Evolutionary conservation across 2,888 invertebrate genomes (phyloP).

Genomic region (Eupeodes latifasciatus): DNA sequence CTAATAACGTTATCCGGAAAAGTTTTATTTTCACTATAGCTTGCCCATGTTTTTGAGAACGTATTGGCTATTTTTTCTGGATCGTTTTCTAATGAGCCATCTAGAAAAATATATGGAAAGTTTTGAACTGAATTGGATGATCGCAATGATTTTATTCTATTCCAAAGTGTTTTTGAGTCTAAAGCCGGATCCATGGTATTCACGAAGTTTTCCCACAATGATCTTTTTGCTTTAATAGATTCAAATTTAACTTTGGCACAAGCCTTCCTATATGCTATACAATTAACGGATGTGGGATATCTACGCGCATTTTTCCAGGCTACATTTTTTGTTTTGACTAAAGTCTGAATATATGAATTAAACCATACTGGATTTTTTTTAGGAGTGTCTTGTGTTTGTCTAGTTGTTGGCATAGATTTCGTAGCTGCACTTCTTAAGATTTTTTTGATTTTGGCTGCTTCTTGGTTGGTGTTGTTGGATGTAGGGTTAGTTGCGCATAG

Average conservation of each 20-base stretch:
- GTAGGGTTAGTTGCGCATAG: neutral
- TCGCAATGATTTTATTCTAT: conserved; percentile 21
- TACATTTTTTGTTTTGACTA: conserved; percentile 25
- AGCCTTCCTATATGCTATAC: neutral
- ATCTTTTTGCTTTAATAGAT: conserved; percentile 4
- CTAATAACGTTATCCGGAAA: too few relatives aligned
- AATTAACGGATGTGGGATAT: conserved; percentile 9
- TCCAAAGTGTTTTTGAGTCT: conserved; percentile 13
- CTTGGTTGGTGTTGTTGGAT: neutral
- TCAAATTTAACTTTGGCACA: conserved; percentile 13
- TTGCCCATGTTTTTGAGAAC: conserved; percentile 26
- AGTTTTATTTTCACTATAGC: conserved; percentile 23
- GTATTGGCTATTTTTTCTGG: conserved; percentile 12
- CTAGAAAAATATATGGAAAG: conserved; percentile 9
- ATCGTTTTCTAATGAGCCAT: conserved; percentile 23
- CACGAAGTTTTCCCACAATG: neutral
- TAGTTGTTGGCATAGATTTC: conserved; percentile 28
- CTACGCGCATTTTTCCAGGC: conserved; percentile 19
- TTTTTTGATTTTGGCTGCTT: conserved; percentile 12
- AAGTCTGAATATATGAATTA: conserved; percentile 4
- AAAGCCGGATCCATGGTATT: neutral
- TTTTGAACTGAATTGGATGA: conserved; percentile 16
- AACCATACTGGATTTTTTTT: conserved; percentile 18
- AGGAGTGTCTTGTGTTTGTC: neutral
- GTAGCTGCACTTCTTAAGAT: neutral